These are phyloP conservation scores for Ibidorhyncha struthersii DNA, from an alignment of 2,113 vertebrate genomes.

Conservation along the genomic window DNA sequence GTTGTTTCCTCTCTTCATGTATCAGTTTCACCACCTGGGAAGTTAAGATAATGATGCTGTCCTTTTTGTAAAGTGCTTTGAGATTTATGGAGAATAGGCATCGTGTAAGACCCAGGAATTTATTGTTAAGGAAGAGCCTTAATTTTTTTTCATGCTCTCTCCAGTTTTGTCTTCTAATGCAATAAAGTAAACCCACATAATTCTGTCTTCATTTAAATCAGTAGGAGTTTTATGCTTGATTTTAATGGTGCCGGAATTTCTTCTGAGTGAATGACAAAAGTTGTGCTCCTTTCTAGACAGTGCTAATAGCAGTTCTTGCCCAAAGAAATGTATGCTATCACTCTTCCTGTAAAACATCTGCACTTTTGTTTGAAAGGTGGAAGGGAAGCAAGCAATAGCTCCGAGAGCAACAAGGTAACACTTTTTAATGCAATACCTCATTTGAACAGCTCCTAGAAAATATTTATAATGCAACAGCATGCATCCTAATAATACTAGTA, in stretches of 20 bases:
- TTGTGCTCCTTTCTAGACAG: neutral
- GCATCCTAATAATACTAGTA: neutral
- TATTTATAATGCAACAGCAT: slow-evolving; percentile 13
- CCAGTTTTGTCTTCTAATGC: neutral
- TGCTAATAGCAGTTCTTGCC: neutral
- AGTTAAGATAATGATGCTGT: neutral
- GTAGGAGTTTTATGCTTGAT: neutral
- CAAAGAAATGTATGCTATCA: neutral
- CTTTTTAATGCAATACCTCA: neutral
- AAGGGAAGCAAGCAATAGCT: neutral
- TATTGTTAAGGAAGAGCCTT: neutral
- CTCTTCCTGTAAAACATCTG: neutral
- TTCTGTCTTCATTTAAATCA: neutral
- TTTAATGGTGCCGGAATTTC: neutral
- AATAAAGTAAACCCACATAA: neutral
- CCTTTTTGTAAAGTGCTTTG: neutral
- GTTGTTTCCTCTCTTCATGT: neutral
- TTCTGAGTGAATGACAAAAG: neutral
- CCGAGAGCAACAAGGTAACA: neutral
- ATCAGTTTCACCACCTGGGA: neutral
- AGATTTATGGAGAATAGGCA: neutral
- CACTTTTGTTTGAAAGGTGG: neutral
- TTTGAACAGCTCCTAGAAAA: neutral
- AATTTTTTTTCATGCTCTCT: neutral
- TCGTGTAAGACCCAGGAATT: neutral